A percentile compares a stretch with the other conserved stretches of the same genome.
Evolutionary conservation across 2,113 vertebrate genomes (phyloP).

Genomic region (Dicrurus megarhynchus): DNA sequence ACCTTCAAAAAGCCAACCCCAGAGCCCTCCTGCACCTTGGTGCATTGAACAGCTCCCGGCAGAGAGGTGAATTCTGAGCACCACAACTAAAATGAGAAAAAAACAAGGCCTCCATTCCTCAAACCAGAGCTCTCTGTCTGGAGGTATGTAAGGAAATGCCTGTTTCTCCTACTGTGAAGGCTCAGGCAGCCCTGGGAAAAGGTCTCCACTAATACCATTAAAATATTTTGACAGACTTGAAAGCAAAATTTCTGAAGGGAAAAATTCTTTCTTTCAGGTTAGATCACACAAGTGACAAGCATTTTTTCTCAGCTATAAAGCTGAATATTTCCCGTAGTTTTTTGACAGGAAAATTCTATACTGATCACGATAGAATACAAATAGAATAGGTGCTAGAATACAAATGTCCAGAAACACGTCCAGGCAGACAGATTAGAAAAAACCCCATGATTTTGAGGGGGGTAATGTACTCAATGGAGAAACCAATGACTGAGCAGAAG

Average conservation of each 20-base stretch:
- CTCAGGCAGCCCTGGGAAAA: not conserved
- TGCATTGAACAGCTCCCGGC: not conserved
- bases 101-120: not conserved
- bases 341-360: not conserved
- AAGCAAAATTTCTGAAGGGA: not conserved
- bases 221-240: not conserved
- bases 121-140: not conserved
- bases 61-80: not conserved
- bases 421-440: not conserved
- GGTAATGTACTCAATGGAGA: not conserved
- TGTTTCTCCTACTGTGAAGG: not conserved
- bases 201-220: not conserved
- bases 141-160: not conserved
- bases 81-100: not conserved
- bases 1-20: not conserved
- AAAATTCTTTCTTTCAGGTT: not conserved
- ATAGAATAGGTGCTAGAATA: not conserved
- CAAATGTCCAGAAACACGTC: not conserved
- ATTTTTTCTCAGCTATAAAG: not conserved
- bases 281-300: not conserved
- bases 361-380: not conserved
- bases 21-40: not conserved
- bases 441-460: fast-evolving
- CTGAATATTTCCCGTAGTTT: not conserved
- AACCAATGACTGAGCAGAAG: not conserved